These are phyloP conservation scores for Lethenteron camtschaticum DNA, from an alignment of 2,113 vertebrate species.

Conservation along the genomic window DNA sequence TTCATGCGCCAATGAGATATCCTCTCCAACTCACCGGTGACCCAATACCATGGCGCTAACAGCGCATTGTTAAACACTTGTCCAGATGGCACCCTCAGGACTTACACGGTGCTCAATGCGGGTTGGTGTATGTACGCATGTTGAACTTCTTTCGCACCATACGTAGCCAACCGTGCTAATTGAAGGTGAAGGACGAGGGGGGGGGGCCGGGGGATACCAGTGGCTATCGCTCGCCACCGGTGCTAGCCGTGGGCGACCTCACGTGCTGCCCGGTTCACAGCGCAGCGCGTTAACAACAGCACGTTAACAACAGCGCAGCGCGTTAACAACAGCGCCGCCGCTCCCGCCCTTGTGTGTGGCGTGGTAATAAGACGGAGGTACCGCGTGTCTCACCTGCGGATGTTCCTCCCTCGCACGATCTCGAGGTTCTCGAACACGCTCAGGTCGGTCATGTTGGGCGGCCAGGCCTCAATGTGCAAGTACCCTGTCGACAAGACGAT, in stretches of 20 bases:
- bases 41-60: too few species aligned
- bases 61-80: too few species aligned
- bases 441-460: slow-evolving; percentile 29
- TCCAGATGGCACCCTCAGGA: too few species aligned
- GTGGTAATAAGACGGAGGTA: too few species aligned
- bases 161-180: too few species aligned
- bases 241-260: background rate
- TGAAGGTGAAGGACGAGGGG: background rate
- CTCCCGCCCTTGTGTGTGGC: background rate
- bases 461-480: slow-evolving; percentile 69
- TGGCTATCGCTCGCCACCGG: background rate
- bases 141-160: too few species aligned
- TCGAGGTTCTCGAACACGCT: slow-evolving; percentile 60
- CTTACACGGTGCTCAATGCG: too few species aligned
- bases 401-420: slow-evolving; percentile 53
- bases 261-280: background rate
- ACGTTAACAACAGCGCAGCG: background rate
- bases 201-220: background rate
- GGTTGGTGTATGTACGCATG: too few species aligned
- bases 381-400: slow-evolving; percentile 43
- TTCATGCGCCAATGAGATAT: too few species aligned
- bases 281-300: background rate
- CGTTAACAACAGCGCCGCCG: background rate
- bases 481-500: slow-evolving; percentile 31
- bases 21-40: too few species aligned